Percentiles rank a stretch among this genome's conserved stretches.
Evolutionary conservation across 2,797 vertebrate species (phyloP).

Genomic region (Pseudochromis fuscus): DNA sequence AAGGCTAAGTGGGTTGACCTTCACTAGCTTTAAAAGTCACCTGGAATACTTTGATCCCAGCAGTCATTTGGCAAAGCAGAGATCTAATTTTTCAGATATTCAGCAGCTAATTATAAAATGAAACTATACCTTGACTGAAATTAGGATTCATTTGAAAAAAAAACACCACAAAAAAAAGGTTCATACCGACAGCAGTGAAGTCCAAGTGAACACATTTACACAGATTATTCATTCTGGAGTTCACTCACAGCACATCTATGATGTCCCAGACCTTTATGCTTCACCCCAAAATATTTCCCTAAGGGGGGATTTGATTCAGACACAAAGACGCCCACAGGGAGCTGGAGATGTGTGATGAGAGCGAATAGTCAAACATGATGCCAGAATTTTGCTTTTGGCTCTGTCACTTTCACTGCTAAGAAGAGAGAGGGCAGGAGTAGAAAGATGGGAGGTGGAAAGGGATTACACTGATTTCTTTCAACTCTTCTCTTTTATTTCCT

Average conservation of each 20-base stretch:
- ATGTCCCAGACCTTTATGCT: slow-evolving; percentile 42
- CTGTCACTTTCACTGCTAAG: slow-evolving; percentile 32
- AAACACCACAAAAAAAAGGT: not conserved
- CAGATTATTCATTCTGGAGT: slow-evolving; percentile 6
- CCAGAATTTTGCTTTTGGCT: slow-evolving; percentile 58
- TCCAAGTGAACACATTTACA: not conserved
- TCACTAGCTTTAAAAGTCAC: slow-evolving; percentile 48
- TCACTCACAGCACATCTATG: slow-evolving; percentile 25
- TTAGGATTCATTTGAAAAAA: not conserved
- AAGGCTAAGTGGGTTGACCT: slow-evolving; percentile 41
- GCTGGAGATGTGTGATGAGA: slow-evolving; percentile 53
- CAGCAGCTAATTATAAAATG: not conserved
- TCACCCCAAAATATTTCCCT: slow-evolving; percentile 50
- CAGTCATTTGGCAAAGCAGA: slow-evolving; percentile 10
- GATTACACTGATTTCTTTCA: slow-evolving; percentile 24
- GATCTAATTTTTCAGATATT: not conserved
- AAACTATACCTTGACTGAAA: slow-evolving; percentile 14
- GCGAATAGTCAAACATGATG: slow-evolving; percentile 54
- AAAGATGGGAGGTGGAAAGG: slow-evolving; percentile 21
- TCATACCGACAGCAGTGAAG: not conserved
- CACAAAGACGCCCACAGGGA: slow-evolving; percentile 51
- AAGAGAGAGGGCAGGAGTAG: slow-evolving; percentile 5
- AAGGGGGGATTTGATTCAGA: slow-evolving; percentile 52
- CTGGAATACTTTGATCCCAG: slow-evolving; percentile 23
- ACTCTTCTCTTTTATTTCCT: slow-evolving; percentile 22